Evolutionary conservation across 2,888 invertebrate species (phyloP), one percentile per base, ranked within the genome.

Genomic region (Zele albiditarsus): DNA sequence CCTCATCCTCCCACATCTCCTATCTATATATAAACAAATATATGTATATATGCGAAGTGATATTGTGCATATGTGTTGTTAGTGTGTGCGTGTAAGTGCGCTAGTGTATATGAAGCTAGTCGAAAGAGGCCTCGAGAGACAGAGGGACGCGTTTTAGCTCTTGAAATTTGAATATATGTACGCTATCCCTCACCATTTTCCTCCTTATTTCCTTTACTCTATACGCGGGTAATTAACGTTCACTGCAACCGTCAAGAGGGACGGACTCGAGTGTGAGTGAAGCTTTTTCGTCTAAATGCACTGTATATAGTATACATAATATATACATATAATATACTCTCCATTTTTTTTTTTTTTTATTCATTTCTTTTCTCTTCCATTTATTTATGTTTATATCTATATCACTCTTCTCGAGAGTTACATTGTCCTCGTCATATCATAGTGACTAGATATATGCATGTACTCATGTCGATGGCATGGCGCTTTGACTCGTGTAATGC

Each of bases 161-260:
- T 68, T 68, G 12, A 46, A 42, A 27, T 20, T 27, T 12, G 2
- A 60, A 66, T 31, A 46, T 71, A 60, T 63, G 73, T 67, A 62
- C 70, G 38, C 58, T 71, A 71, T 73, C 33, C 77, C 74, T 77
- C 75, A 76, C 76, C 75, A 79, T 78, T 80, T 77, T 75, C 71
- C 76, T 79, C 76, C 77, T 78, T 78, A 77, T 70, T 70, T 74
- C 57, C 65, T 65, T 69, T 46, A 46, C 28, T 75, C 77, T 79
- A 77, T 73, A 79, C 76, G 76, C 75, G 74, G 71, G 77, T 80
- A 80, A 80, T 80, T 80, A 80, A 79, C 78, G 78, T 79, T 76
- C 49, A 4, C n/a, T 69, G 31, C 49, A 60, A 42, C 58, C n/a
- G 46, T 46, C 49, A 8, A 63, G 63, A 63, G 63, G 46, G n/a